Conservation (phyloP, 2,888 invertebrate species). For the Archips crataeganus region DNA sequence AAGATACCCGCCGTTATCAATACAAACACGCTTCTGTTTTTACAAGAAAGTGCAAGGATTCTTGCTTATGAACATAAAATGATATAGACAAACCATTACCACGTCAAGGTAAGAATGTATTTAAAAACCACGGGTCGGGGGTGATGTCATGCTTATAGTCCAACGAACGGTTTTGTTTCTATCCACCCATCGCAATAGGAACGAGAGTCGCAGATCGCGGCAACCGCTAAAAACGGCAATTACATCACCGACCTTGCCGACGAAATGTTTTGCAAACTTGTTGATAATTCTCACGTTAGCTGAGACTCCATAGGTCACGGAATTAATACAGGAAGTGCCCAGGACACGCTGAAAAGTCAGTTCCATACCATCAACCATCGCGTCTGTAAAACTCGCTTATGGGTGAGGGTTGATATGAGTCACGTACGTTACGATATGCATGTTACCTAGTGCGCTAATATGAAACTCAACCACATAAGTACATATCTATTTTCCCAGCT, state of each 20-base stretch:
- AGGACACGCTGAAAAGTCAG: too few species aligned
- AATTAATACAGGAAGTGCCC: not conserved
- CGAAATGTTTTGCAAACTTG: slow-evolving; percentile 64
- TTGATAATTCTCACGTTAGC: slow-evolving; percentile 65
- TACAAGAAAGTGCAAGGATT: slow-evolving; percentile 26
- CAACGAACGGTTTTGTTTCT: slow-evolving; percentile 39
- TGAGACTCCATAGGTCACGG: slow-evolving; percentile 58
- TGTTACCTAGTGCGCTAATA: too few species aligned
- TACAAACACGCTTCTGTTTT: slow-evolving; percentile 9
- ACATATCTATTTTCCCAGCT: too few species aligned
- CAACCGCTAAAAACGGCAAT: slow-evolving; percentile 77
- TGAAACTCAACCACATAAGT: too few species aligned
- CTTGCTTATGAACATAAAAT: slow-evolving; percentile 8
- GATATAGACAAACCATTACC: slow-evolving; percentile 42
- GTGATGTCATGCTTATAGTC: slow-evolving; percentile 37
- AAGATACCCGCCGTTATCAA: slow-evolving; percentile 23
- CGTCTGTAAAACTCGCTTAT: too few species aligned
- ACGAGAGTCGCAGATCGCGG: slow-evolving; percentile 46
- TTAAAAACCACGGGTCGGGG: slow-evolving; percentile 32
- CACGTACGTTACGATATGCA: too few species aligned
- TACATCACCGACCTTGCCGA: slow-evolving; percentile 82
- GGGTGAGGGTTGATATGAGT: too few species aligned
- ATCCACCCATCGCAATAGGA: slow-evolving; percentile 38
- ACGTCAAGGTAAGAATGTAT: slow-evolving; percentile 48
- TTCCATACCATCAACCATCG: too few species aligned